Conservation (phyloP, 2,888 invertebrate species). For the Capitulum mitella region DNA sequence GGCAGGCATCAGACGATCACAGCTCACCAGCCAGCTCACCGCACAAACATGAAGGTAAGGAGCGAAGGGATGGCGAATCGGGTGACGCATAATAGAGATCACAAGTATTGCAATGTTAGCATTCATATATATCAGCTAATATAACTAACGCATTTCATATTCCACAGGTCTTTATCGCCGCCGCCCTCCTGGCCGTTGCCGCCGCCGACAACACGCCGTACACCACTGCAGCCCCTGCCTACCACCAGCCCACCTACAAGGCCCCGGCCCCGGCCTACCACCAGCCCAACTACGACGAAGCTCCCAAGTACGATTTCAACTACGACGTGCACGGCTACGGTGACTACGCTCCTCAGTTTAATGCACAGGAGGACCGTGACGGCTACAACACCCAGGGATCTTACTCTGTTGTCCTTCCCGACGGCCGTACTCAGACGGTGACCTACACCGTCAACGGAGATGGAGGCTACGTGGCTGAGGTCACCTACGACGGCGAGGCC, state of each 20-base stretch:
- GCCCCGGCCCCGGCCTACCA: neutral
- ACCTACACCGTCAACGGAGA: neutral
- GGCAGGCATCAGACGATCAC: too few species aligned
- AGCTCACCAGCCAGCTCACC: too few species aligned
- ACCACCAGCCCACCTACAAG: neutral
- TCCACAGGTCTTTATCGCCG: conserved; percentile 1
- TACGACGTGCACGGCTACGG: neutral
- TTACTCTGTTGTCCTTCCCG: neutral
- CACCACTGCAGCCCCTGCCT: neutral
- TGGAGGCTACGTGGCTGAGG: neutral
- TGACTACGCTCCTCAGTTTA: neutral
- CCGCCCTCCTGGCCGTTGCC: conserved; percentile 1
- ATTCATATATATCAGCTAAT: too few species aligned
- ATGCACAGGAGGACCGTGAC: neutral
- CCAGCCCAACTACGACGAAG: neutral
- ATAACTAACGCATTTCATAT: too few species aligned
- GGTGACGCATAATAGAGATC: too few species aligned
- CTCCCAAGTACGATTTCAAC: neutral
- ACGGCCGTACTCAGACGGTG: neutral
- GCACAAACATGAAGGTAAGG: too few species aligned
- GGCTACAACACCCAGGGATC: neutral
- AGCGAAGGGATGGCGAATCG: too few species aligned
- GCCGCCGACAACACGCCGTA: neutral
- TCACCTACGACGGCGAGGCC: neutral
- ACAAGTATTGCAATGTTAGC: too few species aligned